Conservation (phyloP, 1,140 invertebrate genomes). For the Lordiphosa stackelbergi region DNA sequence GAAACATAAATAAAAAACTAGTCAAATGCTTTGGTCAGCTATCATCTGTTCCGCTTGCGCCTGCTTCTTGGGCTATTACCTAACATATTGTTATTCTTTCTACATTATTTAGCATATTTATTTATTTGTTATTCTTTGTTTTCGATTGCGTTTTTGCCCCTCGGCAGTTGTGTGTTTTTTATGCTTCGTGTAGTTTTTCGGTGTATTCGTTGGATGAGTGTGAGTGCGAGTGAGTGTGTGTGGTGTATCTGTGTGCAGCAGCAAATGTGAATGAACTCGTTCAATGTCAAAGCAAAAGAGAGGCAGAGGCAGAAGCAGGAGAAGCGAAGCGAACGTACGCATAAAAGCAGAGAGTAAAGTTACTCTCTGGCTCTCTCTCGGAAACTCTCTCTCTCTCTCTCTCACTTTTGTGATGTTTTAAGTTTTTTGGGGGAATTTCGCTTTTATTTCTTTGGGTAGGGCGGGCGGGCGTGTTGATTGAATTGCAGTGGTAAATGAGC, state of each 20-base stretch:
- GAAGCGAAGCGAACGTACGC: slow-evolving; percentile 42
- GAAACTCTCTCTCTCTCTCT: slow-evolving; percentile 8
- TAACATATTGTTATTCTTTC: slow-evolving; percentile 64
- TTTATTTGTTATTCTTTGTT: slow-evolving; percentile 54
- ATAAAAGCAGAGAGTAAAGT: slow-evolving; percentile 11
- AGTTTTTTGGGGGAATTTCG: slow-evolving; percentile 4
- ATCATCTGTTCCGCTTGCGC: neutral
- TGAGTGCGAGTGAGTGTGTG: slow-evolving; percentile 25
- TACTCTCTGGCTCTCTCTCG: slow-evolving; percentile 4
- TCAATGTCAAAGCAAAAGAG: slow-evolving; percentile 73
- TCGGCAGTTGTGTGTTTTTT: slow-evolving; percentile 42
- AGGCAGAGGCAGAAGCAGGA: slow-evolving; percentile 35
- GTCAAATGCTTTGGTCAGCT: too few relatives aligned
- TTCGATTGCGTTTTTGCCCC: slow-evolving; percentile 6
- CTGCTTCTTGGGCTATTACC: slow-evolving; percentile 41
- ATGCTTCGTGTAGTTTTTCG: slow-evolving; percentile 69
- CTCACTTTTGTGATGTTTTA: slow-evolving; percentile 2
- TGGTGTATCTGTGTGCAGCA: slow-evolving; percentile 20
- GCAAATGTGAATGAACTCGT: slow-evolving; percentile 77
- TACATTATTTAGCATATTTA: slow-evolving; percentile 72
- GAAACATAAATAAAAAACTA: slow-evolving; percentile 7
- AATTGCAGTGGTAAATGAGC: too few relatives aligned
- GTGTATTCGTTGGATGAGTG: slow-evolving; percentile 17
- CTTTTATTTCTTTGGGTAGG: neutral
- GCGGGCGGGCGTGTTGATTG: too few relatives aligned